A percentile compares a stretch with the other conserved stretches of the same genome.
phyloP scores from a whole-genome alignment of 2,888 invertebrate species.

The Drosophila neutralis region DNA sequence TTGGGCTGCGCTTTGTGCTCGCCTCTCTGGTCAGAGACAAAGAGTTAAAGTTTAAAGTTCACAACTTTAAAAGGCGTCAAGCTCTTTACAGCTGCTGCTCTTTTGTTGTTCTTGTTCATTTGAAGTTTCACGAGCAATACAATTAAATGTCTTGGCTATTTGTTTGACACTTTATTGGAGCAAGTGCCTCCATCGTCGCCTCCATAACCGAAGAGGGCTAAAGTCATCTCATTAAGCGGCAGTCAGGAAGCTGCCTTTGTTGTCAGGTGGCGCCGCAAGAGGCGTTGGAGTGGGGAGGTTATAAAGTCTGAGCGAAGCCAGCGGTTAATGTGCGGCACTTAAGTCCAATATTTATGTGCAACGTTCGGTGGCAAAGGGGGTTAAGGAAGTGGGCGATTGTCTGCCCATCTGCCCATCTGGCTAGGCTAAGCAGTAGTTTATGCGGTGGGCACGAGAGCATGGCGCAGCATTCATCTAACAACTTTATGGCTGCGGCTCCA shows the following conservation, averaged over 20 bases:
- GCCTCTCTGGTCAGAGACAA: background rate
- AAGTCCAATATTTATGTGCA: slow-evolving; percentile 60
- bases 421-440: slow-evolving; percentile 47
- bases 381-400: background rate
- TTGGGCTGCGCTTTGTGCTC: slow-evolving; percentile 44
- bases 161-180: slow-evolving; percentile 77
- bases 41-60: slow-evolving; percentile 36
- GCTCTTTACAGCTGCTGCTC: slow-evolving; percentile 16
- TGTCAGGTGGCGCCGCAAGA: background rate
- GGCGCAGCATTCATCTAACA: slow-evolving; percentile 51
- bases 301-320: slow-evolving; percentile 34
- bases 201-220: background rate
- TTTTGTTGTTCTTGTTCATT: slow-evolving; percentile 20
- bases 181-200: background rate
- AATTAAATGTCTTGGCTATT: slow-evolving; percentile 73
- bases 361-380: slow-evolving; percentile 39
- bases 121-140: slow-evolving; percentile 63
- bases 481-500: slow-evolving; percentile 42
- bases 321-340: slow-evolving; percentile 66
- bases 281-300: background rate
- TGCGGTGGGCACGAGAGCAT: slow-evolving; percentile 42
- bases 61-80: slow-evolving; percentile 36
- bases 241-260: slow-evolving; percentile 49
- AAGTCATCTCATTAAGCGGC: slow-evolving; percentile 46
- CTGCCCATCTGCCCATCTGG: slow-evolving; percentile 16